phyloP scores from a whole-genome alignment of 2,113 vertebrate genomes.

The Psittacula cyanocephala region DNA sequence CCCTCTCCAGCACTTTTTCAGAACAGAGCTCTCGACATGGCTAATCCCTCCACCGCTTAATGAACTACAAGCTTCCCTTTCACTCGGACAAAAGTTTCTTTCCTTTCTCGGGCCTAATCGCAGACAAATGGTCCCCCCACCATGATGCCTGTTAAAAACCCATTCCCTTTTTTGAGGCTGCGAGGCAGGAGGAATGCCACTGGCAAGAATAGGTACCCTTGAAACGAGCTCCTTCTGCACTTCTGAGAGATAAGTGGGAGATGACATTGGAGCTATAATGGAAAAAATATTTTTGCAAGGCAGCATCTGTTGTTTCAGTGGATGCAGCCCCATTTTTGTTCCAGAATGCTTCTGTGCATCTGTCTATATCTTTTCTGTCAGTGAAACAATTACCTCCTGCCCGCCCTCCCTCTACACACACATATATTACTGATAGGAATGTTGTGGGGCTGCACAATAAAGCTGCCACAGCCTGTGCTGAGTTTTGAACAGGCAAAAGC shows the following conservation, averaged over 20 bases:
- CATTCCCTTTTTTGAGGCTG: constrained; percentile 63
- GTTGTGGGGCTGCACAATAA: constrained; percentile 23
- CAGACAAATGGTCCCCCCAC: constrained; percentile 76
- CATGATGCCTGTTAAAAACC: constrained; percentile 69
- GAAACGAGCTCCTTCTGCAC: constrained; percentile 59
- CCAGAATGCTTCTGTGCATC: constrained; percentile 62
- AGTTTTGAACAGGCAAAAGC: background rate
- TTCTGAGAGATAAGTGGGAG: constrained; percentile 61
- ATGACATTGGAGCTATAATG: constrained; percentile 55
- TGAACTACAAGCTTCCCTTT: constrained; percentile 90
- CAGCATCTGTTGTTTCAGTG: constrained; percentile 65
- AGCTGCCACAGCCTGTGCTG: background rate
- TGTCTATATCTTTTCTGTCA: constrained; percentile 63
- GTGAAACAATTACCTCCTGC: constrained; percentile 50
- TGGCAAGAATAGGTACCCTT: constrained; percentile 66
- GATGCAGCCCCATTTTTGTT: constrained; percentile 52
- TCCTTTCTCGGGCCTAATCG: constrained; percentile 79
- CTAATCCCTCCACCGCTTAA: constrained; percentile 86
- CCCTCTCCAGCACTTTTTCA: constrained; percentile 70
- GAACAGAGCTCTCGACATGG: constrained; percentile 78
- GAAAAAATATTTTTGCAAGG: constrained; percentile 56
- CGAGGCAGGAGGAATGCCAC: constrained; percentile 43
- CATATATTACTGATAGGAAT: constrained; percentile 41
- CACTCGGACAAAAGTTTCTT: constrained; percentile 77
- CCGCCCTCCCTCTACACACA: background rate